Percentiles rank a stretch among this genome's conserved stretches.
Evolutionary conservation across 64 coral and sea anemone species (phyloP).

Genomic region (Orbicella faveolata): DNA sequence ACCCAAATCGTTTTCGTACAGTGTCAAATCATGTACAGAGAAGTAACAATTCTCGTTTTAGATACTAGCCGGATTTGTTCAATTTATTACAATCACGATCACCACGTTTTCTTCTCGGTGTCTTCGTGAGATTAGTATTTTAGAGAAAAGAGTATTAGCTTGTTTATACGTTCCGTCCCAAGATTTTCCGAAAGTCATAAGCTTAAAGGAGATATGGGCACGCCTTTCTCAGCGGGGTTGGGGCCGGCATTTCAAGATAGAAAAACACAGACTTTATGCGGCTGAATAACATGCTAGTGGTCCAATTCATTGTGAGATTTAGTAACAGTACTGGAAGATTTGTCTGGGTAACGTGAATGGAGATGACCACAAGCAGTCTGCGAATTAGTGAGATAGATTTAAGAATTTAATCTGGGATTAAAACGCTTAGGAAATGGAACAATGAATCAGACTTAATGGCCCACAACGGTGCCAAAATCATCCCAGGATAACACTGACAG

Average conservation of each 20-base stretch:
- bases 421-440: not conserved
- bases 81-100: not conserved
- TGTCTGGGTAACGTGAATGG: not conserved
- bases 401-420: not conserved
- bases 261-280: not conserved
- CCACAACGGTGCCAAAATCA: not conserved
- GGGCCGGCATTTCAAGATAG: not conserved
- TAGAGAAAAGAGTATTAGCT: not conserved
- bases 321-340: not conserved
- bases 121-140: not conserved
- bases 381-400: not conserved
- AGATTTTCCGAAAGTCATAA: not conserved
- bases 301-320: not conserved
- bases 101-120: not conserved
- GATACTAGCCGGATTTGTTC: not conserved
- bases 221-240: not conserved
- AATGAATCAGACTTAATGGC: not conserved
- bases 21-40: not conserved
- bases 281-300: not conserved
- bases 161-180: not conserved
- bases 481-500: not conserved
- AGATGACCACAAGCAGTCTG: not conserved
- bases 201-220: no score
- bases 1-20: not conserved
- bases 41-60: not conserved